phyloP scores from a whole-genome alignment of 2,797 vertebrate genomes.

The Pangasius mekongensis region DNA sequence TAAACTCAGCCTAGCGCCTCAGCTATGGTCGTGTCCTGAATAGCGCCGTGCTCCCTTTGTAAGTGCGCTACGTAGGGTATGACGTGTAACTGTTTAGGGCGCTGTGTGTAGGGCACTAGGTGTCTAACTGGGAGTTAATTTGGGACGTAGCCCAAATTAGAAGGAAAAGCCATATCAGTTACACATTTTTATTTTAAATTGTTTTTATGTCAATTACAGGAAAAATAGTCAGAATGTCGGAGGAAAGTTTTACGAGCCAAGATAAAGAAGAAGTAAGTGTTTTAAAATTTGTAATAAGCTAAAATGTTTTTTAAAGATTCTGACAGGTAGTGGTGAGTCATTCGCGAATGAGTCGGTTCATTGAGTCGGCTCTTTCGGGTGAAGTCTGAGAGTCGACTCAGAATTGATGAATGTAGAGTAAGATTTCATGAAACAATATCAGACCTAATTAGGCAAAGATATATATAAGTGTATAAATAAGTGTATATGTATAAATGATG shows the following conservation, averaged over 20 bases:
- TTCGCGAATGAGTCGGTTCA: background rate
- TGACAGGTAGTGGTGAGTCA: background rate
- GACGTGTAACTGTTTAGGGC: background rate
- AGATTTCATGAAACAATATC: background rate
- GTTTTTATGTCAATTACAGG: background rate
- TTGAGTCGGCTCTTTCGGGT: background rate
- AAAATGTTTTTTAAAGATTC: background rate
- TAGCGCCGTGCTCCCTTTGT: background rate
- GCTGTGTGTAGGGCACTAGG: background rate
- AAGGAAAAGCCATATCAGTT: background rate
- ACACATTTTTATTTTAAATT: background rate
- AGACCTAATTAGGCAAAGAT: background rate
- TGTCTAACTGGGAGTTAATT: background rate
- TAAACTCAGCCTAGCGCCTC: background rate
- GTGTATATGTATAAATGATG: background rate
- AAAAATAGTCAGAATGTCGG: conserved; percentile 35
- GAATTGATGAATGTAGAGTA: background rate
- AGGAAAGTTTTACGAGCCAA: conserved; percentile 42
- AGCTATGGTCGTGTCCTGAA: background rate
- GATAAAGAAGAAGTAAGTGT: conserved; percentile 55
- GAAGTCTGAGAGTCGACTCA: background rate
- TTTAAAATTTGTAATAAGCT: background rate
- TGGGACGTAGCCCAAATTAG: background rate
- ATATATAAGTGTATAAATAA: background rate
- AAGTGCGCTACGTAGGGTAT: background rate